Conservation (phyloP, 2,113 vertebrate genomes). For the Rana temporaria region DNA sequence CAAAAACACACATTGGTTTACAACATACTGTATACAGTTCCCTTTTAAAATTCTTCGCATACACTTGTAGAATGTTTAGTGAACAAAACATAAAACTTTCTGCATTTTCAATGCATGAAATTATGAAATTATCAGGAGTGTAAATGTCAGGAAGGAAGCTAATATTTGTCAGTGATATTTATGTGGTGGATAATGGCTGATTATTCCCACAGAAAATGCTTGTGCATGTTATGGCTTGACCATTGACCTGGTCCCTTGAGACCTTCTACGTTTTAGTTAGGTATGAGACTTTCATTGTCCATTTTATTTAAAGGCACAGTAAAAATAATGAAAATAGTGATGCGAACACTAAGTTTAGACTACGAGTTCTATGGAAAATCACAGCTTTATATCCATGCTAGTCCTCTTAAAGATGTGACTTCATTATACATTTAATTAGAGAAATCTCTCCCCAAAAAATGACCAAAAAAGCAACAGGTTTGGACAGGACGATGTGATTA, state of each 20-base stretch:
- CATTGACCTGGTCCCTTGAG: background rate
- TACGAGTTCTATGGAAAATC: too few relatives aligned
- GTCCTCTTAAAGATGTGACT: too few relatives aligned
- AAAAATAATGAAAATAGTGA: too few relatives aligned
- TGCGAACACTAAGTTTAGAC: too few relatives aligned
- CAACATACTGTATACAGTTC: background rate
- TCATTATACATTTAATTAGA: too few relatives aligned
- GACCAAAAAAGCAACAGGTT: too few relatives aligned
- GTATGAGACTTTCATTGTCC: too few relatives aligned
- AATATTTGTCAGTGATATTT: background rate
- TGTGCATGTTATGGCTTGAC: background rate
- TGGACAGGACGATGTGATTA: too few relatives aligned
- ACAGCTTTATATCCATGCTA: too few relatives aligned
- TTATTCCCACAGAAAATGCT: constrained; percentile 4
- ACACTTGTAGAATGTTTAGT: background rate
- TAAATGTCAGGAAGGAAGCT: constrained; percentile 14
- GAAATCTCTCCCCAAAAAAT: too few relatives aligned
- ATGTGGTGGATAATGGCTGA: background rate
- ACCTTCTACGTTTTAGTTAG: background rate
- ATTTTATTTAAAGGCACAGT: too few relatives aligned
- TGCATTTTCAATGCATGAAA: background rate
- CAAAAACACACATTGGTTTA: background rate
- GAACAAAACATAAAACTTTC: background rate
- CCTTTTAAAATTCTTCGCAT: background rate
- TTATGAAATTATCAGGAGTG: background rate